phyloP scores from a whole-genome alignment of 2,888 invertebrate genomes.

The Corythucha ciliata region DNA sequence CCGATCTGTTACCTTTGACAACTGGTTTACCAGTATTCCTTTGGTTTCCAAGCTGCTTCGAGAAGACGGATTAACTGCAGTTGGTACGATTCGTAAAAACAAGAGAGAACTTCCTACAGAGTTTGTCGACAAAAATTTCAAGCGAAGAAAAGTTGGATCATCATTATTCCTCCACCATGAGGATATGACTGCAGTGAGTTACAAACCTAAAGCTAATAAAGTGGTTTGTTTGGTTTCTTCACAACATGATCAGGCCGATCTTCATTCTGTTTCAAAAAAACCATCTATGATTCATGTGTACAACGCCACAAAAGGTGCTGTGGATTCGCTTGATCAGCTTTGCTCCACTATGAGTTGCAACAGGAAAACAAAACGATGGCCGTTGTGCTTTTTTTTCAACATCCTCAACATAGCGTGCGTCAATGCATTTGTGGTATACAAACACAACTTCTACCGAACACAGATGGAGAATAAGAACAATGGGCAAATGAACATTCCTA shows the following conservation, averaged over 20 bases:
- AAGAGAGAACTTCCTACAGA: slow-evolving; percentile 37
- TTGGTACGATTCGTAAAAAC: slow-evolving; percentile 31
- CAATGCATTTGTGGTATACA: slow-evolving; percentile 28
- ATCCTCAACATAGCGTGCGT: slow-evolving; percentile 35
- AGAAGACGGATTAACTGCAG: slow-evolving; percentile 23
- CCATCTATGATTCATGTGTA: slow-evolving; percentile 34
- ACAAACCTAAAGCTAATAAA: slow-evolving; percentile 32
- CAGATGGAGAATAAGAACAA: slow-evolving; percentile 4
- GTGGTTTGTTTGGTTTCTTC: slow-evolving; percentile 34
- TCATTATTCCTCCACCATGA: slow-evolving; percentile 36
- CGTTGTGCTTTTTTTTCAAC: slow-evolving; percentile 32
- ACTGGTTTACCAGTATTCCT: slow-evolving; percentile 30
- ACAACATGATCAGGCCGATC: slow-evolving; percentile 31
- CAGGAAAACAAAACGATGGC: slow-evolving; percentile 34
- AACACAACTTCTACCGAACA: slow-evolving; percentile 11
- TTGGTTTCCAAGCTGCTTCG: slow-evolving; percentile 30
- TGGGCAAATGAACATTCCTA: no score
- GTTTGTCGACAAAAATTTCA: slow-evolving; percentile 33
- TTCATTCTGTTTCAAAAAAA: slow-evolving; percentile 33
- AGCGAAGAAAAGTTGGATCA: slow-evolving; percentile 28
- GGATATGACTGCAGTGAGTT: slow-evolving; percentile 35
- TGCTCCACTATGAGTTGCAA: slow-evolving; percentile 32
- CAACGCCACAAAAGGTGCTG: slow-evolving; percentile 35
- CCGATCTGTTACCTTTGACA: slow-evolving; percentile 26
- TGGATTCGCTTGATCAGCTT: slow-evolving; percentile 34